A percentile compares a stretch with the other conserved stretches of the same genome.
phyloP scores from a whole-genome alignment of 2,797 vertebrate species.

The Spinus olivaceus region DNA sequence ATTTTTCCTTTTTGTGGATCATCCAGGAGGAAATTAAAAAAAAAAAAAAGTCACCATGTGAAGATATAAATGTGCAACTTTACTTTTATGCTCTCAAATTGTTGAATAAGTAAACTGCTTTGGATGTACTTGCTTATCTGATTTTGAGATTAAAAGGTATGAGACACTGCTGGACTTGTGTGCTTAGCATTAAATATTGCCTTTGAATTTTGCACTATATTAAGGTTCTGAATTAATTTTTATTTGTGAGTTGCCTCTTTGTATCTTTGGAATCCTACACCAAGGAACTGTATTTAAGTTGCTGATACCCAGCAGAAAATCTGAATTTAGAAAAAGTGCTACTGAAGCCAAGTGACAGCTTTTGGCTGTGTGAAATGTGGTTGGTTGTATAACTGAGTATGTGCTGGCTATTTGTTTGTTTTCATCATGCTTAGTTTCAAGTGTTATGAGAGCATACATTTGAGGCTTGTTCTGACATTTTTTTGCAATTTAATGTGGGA shows the following conservation, averaged over 20 bases:
- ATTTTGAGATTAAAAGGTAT: neutral
- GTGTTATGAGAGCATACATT: neutral
- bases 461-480: neutral
- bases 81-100: neutral
- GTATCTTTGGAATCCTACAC: neutral
- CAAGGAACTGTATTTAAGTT: neutral
- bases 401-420: slow-evolving; percentile 17
- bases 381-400: neutral
- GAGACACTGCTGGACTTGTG: neutral
- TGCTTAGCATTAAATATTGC: neutral
- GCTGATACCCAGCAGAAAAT: neutral
- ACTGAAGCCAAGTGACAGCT: neutral
- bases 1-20: neutral
- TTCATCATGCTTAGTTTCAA: neutral
- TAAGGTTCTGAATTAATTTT: neutral
- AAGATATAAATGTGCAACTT: neutral
- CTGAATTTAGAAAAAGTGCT: neutral
- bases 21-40: neutral
- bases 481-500: neutral
- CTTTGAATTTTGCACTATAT: neutral
- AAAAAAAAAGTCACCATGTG: neutral
- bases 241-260: neutral
- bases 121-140: neutral
- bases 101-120: neutral
- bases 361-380: neutral